Evolutionary conservation across 1,140 invertebrate genomes (phyloP), one percentile per base, ranked within the genome.

Genomic region (Drosophila cardini): DNA sequence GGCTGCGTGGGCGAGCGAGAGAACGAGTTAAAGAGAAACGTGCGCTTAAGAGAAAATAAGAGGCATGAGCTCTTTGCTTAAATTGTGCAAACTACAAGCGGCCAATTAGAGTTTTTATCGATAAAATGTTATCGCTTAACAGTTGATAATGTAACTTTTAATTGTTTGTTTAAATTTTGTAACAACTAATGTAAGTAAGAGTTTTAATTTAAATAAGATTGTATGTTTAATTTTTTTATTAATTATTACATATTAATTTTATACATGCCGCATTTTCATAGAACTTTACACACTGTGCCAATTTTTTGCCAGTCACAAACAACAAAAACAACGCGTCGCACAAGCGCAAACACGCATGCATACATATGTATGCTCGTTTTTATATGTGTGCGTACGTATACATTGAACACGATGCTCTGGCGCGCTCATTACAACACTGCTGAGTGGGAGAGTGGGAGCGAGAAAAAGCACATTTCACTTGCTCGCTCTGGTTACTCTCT

Each of bases 381-480:
- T 55, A 53, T 43, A 26, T 69, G 30, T 58, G 9, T 48, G 42
- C 36, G 9, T 48, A 32, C 45, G 32, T 42, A 43, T 45, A 36
- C 32, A 15, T 52, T 46, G 52, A 38, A 34, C 26, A 8, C 46
- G 43, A 36, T 62, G 50, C 65, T 62, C 58, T 13, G 34, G 11
- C 65, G 43, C 53, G 42, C 43, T 64, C 42, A 64, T 75, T 75
- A 75, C 72, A 75, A 40, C 58, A 38, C 13, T 53, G 45, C 13
- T 53, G 55, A 52, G 72, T 73, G 64, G 70, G 70, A 72, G 70
- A 43, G 70, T 60, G 55, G 50, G 26, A 74, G 67, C 57, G 72
- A 74, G 72, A 71, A 53, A 58, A n/a, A 64, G 13, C 67, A 71
- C 40, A 60, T 76, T 72, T 76, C 55, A 72, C 69, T 72, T 72